Conservation (phyloP, 1,140 invertebrate genomes). For the Whitmania pigra region DNA sequence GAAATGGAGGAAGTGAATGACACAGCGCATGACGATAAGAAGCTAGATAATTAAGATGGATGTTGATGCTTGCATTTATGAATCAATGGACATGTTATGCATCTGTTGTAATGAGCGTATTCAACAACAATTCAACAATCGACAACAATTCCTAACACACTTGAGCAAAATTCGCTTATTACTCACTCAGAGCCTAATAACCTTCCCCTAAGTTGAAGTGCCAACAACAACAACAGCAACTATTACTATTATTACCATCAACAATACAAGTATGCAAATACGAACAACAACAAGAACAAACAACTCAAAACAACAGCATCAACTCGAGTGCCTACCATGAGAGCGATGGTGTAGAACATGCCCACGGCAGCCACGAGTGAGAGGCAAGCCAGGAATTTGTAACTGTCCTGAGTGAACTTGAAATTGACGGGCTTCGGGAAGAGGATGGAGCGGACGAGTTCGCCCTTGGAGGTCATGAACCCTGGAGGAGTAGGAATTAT, state of each 20-base stretch:
- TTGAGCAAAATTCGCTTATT: too few species aligned
- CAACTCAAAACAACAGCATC: too few species aligned
- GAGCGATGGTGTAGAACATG: conserved; percentile 66
- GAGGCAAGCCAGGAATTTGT: conserved; percentile 73
- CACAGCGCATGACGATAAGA: too few species aligned
- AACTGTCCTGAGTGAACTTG: conserved; percentile 77
- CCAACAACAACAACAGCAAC: neutral
- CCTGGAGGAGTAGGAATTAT: conserved; percentile 57
- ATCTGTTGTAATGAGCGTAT: too few species aligned
- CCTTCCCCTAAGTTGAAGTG: too few species aligned
- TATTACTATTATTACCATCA: too few species aligned
- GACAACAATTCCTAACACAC: too few species aligned
- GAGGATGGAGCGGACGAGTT: conserved; percentile 74
- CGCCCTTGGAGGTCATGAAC: conserved; percentile 76
- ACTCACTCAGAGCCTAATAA: too few species aligned
- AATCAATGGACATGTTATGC: too few species aligned
- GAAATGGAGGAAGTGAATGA: neutral
- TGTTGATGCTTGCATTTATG: neutral
- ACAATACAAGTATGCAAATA: too few species aligned
- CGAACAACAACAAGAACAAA: too few species aligned
- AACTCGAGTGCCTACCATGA: conserved; percentile 45
- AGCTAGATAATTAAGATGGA: neutral
- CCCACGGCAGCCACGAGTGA: conserved; percentile 61
- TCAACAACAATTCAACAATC: too few species aligned
- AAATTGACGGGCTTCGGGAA: conserved; percentile 81